Evolutionary conservation across 1,140 invertebrate genomes (phyloP).

Genomic region (Wasmannia auropunctata): DNA sequence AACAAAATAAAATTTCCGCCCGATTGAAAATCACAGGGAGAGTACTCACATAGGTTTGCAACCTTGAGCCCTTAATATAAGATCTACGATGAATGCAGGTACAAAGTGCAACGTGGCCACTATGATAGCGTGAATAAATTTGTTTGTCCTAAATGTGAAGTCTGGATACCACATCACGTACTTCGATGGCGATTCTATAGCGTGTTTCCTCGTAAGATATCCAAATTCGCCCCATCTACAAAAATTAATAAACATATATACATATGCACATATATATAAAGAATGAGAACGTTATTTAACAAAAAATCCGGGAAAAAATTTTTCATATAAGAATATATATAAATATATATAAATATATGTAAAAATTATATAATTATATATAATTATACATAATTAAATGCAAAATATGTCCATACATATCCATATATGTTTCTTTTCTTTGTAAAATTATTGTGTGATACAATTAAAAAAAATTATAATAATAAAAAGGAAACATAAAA

Average conservation of each 20-base stretch:
- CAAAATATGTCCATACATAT: too few species aligned
- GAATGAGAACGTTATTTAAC: too few species aligned
- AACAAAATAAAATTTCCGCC: neutral
- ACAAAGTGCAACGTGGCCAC: slow-evolving; percentile 91
- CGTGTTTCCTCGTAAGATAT: slow-evolving; percentile 88
- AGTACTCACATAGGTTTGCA: slow-evolving; percentile 91
- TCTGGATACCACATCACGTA: slow-evolving; percentile 95
- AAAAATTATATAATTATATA: too few species aligned
- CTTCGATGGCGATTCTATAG: slow-evolving; percentile 91
- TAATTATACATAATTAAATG: too few species aligned
- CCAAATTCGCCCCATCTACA: slow-evolving; percentile 93
- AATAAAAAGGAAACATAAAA: too few species aligned
- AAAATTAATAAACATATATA: neutral
- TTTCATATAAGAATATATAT: too few species aligned
- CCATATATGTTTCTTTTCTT: too few species aligned
- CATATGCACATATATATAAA: too few species aligned
- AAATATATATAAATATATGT: too few species aligned
- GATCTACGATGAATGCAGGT: slow-evolving; percentile 92
- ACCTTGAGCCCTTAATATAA: slow-evolving; percentile 89
- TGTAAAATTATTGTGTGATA: too few species aligned
- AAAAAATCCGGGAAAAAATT: too few species aligned
- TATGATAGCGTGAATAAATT: slow-evolving; percentile 89
- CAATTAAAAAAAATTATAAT: too few species aligned
- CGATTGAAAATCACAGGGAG: neutral
- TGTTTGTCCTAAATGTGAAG: slow-evolving; percentile 91